Conservation (phyloP, 2,113 vertebrate genomes). For the Eleginops maclovinus region DNA sequence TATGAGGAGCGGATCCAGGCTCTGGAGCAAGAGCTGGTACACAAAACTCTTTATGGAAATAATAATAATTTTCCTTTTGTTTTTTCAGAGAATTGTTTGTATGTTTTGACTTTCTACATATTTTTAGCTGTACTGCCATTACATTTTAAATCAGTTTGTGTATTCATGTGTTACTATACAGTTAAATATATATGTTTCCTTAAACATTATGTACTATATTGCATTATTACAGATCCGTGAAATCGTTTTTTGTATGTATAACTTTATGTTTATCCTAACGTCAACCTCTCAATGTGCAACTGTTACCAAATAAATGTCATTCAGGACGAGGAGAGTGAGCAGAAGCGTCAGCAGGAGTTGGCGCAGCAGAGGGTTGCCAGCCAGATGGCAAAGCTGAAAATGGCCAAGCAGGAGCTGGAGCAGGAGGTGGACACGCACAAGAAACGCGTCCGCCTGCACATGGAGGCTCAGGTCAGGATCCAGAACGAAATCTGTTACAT, state of each 20-base stretch:
- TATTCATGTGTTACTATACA: not conserved
- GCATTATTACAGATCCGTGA: not conserved
- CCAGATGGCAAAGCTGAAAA: conserved; percentile 89
- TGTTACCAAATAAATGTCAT: not conserved
- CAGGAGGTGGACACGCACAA: conserved; percentile 87
- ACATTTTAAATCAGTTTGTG: not conserved
- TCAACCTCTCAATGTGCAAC: not conserved
- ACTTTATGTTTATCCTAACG: not conserved
- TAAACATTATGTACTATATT: not conserved
- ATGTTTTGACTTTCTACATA: not conserved
- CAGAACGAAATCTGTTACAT: not conserved
- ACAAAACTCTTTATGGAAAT: not conserved
- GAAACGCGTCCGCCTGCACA: conserved; percentile 88
- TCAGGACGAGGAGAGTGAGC: conserved; percentile 88
- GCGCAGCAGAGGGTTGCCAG: conserved; percentile 84
- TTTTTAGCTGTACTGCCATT: not conserved
- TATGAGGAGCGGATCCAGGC: conserved; percentile 89
- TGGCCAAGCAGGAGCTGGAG: conserved; percentile 88
- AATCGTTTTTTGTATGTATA: not conserved
- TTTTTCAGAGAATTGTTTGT: no score
- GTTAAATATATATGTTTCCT: not conserved
- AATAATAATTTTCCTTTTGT: no score
- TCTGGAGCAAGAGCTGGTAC: conserved; percentile 91
- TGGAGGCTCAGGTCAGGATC: conserved; percentile 88
- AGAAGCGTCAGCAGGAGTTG: conserved; percentile 87